phyloP scores from a whole-genome alignment of 2,113 vertebrate genomes.

The Otis tarda region DNA sequence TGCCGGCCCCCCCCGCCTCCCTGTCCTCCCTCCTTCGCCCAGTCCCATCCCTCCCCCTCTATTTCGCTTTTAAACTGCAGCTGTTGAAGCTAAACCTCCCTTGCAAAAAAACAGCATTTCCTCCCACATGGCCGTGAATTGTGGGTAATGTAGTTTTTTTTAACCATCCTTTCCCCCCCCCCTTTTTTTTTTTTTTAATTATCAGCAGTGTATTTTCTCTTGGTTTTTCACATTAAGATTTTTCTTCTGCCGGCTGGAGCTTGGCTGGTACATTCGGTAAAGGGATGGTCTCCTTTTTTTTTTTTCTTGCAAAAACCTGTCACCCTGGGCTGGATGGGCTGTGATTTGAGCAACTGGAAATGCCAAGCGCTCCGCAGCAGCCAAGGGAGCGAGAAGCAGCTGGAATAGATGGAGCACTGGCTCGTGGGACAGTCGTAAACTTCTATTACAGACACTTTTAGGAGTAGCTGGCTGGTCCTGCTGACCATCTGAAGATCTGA shows the following conservation, averaged over 20 bases:
- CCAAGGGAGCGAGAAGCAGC: background rate
- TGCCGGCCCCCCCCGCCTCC: background rate
- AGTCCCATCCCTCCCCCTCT: conserved; percentile 1
- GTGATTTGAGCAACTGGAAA: background rate
- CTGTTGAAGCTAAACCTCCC: conserved; percentile 66
- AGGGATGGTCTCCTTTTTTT: background rate
- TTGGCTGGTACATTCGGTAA: background rate
- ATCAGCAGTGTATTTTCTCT: background rate
- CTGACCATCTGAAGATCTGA: background rate
- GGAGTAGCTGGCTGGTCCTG: background rate
- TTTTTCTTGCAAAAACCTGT: background rate
- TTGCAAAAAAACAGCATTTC: conserved; percentile 79
- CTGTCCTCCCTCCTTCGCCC: background rate
- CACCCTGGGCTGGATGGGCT: background rate
- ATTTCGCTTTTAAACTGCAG: conserved; percentile 71
- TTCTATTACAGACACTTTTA: background rate
- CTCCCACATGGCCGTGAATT: conserved; percentile 63
- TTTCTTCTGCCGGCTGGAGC: background rate
- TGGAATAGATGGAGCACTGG: background rate
- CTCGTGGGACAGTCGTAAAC: background rate
- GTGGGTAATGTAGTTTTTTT: conserved; percentile 84
- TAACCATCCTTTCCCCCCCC: too few species aligned
- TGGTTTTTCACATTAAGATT: background rate
- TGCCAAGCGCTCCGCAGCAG: background rate
- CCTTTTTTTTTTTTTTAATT: too few species aligned